Conservation (phyloP, 2,113 vertebrate genomes). For the Elephantulus edwardii region DNA sequence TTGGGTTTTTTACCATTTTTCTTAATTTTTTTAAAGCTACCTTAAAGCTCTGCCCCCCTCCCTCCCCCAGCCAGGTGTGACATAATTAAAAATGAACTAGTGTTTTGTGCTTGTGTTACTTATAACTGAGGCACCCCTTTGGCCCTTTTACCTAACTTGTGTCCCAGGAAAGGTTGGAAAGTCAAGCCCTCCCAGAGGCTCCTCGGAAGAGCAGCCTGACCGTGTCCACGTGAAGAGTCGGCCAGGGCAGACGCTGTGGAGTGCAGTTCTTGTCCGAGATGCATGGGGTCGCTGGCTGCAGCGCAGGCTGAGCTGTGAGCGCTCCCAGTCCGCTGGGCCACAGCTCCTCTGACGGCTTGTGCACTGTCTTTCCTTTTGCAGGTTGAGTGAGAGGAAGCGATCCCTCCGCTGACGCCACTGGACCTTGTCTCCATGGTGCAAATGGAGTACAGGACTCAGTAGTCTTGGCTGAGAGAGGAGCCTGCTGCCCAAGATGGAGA, state of each 20-base stretch:
- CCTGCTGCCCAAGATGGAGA: conserved; percentile 91
- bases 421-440: conserved; percentile 58
- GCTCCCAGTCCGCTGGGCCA: neutral
- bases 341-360: neutral
- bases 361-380: conserved; percentile 56
- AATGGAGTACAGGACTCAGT: conserved; percentile 83
- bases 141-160: neutral
- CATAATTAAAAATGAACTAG: neutral
- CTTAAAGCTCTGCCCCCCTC: neutral
- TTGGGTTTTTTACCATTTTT: no score
- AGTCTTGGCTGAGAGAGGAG: conserved; percentile 71
- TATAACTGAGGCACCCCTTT: neutral
- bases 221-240: neutral
- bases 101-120: no score
- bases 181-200: neutral
- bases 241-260: neutral
- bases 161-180: neutral
- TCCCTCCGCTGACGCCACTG: conserved; percentile 15
- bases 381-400: conserved; percentile 46
- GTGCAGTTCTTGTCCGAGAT: neutral
- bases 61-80: neutral
- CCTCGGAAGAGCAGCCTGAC: neutral
- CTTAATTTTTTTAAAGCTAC: no score
- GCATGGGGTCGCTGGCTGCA: neutral
- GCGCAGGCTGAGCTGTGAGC: neutral